These are phyloP conservation scores for Cervus canadensis DNA, from an alignment of 2,113 vertebrate genomes.

Conservation along the genomic window DNA sequence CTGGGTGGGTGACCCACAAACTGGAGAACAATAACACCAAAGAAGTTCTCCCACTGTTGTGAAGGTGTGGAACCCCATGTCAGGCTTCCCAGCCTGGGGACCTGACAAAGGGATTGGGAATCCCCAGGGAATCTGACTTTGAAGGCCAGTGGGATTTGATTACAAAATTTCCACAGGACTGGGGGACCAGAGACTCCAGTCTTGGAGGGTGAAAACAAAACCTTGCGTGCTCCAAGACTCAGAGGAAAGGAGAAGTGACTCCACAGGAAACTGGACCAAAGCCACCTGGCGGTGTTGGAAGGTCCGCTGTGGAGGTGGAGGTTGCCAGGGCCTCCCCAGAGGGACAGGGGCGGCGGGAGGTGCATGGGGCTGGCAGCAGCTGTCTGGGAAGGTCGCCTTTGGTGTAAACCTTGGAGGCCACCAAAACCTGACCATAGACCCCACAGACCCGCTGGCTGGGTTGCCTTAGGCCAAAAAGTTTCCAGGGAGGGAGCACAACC, in stretches of 20 bases:
- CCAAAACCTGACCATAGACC: neutral
- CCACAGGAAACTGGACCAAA: neutral
- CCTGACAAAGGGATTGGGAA: neutral
- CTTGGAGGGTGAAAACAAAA: neutral
- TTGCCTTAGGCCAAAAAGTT: neutral
- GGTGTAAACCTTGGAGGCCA: neutral
- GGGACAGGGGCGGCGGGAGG: rapidly evolving
- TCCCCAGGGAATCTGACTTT: neutral
- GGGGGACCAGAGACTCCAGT: neutral
- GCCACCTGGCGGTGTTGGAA: neutral
- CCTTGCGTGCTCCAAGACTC: neutral
- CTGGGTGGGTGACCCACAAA: neutral
- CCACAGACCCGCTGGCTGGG: neutral
- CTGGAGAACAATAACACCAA: neutral
- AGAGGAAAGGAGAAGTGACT: neutral
- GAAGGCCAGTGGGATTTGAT: neutral
- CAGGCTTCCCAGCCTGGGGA: neutral
- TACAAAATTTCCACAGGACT: neutral
- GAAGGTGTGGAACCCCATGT: neutral
- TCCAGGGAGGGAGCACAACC: neutral
- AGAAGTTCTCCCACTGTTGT: neutral
- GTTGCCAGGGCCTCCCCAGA: neutral
- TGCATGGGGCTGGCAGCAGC: neutral
- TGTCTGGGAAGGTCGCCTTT: neutral
- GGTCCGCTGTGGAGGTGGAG: neutral